Base-by-base conservation (phyloP, 2,113 vertebrate species). In the Maccullochella peelii region DNA sequence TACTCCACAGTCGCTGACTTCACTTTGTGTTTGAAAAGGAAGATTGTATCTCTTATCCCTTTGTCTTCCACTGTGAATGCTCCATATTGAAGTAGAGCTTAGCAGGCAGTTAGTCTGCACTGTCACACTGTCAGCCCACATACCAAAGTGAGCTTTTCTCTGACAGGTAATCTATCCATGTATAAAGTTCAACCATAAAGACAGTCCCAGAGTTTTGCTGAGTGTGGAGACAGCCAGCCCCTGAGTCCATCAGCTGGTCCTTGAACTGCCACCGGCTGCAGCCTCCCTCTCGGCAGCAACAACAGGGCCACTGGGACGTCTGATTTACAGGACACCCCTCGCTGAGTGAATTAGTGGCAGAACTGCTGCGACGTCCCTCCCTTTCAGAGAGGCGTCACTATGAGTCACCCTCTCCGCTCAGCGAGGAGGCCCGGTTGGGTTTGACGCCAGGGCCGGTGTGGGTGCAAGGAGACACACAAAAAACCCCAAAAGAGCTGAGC, bases 291-390 rank as follows among this genome's bases (percentile, higher is more conserved):
- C 30, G 11, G 27, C 77, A 23, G 72, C 85, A 25, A 67, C 89
- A 49, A 27, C 40, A 3, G 42, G 77, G 68, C 81, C 69, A 23
- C 68, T 2, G 73, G 70, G 77, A 50, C 21, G 5, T 33, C 49
- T 87, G 87, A 94, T 92, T 92, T 91, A 91, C 87, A 69, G 83
- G 84, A 89, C 86, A 77, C 65, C 86, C 55, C 75, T 83, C 70
- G 76, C 61, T 61, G 79, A 82, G 80, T 83, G 88, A 93, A 82
- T 93, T 81, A 92, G 88, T 62, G 36, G 80, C 79, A 38, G 21
- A 61, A 78, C 62, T 75, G 82, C 36, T 27, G 87, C 3, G 33
- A 4, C 68, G 54, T 77, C 81, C 68, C 75, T 90, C 62, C 79
- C 18, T 8, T 33, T 88, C 4, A 23, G 47, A 77, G 73, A 65